A percentile compares a stretch with the other conserved stretches of the same genome.
Evolutionary conservation across 1,140 invertebrate species (phyloP).

Genomic region (Atta cephalotes): DNA sequence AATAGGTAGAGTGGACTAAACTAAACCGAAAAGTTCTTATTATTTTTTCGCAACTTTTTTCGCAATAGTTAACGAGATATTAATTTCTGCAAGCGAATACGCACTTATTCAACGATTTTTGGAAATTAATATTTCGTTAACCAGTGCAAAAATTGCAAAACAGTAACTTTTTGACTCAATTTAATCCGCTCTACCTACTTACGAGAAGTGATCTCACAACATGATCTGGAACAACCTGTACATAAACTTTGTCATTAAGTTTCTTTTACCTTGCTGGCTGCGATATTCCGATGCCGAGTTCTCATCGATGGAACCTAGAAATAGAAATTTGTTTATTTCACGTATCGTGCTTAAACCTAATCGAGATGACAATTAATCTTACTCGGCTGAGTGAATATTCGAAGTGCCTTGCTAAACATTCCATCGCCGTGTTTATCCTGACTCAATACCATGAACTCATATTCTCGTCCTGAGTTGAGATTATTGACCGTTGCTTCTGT

Average conservation of each 20-base stretch:
- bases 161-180: too few relatives aligned
- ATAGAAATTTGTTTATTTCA: constrained; percentile 20
- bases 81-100: too few relatives aligned
- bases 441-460: constrained; percentile 96
- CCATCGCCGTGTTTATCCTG: constrained; percentile 95
- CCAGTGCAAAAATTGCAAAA: too few relatives aligned
- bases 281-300: constrained; percentile 82
- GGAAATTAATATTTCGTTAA: too few relatives aligned
- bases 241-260: not conserved
- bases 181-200: too few relatives aligned
- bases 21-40: too few relatives aligned
- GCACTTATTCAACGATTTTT: too few relatives aligned
- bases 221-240: not conserved
- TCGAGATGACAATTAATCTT: constrained; percentile 11
- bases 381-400: constrained; percentile 90
- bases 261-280: constrained; percentile 72
- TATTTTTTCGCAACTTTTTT: too few relatives aligned
- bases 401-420: constrained; percentile 94
- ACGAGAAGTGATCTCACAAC: too few relatives aligned
- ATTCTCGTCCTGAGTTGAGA: constrained; percentile 91
- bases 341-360: not conserved
- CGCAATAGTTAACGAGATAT: too few relatives aligned
- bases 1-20: too few relatives aligned
- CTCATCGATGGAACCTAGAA: constrained; percentile 75
- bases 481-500: constrained; percentile 93